phyloP scores from a whole-genome alignment of 2,113 vertebrate species.

The Myanophis thanlyinensis region DNA sequence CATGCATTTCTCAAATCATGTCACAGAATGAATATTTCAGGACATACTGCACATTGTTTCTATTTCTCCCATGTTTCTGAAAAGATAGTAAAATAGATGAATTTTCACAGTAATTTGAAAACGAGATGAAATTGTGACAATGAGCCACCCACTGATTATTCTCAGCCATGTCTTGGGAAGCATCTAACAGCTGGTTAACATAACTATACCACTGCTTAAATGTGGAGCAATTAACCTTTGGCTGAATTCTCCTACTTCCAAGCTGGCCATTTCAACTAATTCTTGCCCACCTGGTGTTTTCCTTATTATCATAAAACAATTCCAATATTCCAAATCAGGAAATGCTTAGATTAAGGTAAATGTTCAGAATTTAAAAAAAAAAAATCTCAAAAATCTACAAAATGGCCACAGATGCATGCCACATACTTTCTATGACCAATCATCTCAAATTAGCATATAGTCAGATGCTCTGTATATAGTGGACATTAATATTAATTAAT shows the following conservation, averaged over 20 bases:
- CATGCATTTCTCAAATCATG: neutral
- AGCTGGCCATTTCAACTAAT: conserved; percentile 50
- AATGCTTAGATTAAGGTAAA: conserved; percentile 32
- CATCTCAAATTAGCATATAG: neutral
- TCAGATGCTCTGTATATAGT: neutral
- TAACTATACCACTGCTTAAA: conserved; percentile 59
- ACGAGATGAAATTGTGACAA: conserved; percentile 37
- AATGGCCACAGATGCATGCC: conserved; percentile 15
- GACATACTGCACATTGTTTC: neutral
- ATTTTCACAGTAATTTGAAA: conserved; percentile 33
- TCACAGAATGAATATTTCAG: neutral
- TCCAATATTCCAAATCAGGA: conserved; percentile 40
- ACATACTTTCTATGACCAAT: neutral
- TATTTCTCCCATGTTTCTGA: conserved; percentile 7
- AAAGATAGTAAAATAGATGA: conserved; percentile 3
- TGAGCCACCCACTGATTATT: conserved; percentile 61
- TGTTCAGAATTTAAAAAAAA: conserved; percentile 25
- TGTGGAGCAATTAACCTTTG: conserved; percentile 68
- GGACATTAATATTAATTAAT: neutral
- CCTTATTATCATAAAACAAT: conserved; percentile 49
- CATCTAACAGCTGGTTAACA: conserved; percentile 62
- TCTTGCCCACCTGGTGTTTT: conserved; percentile 55
- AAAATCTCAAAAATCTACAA: neutral
- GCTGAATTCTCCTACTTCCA: conserved; percentile 61
- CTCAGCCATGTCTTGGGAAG: conserved; percentile 46